Percentiles rank a stretch among this genome's conserved stretches.
Evolutionary conservation across 1,140 invertebrate genomes (phyloP).

Genomic region (Pygmarrhopalites habei): DNA sequence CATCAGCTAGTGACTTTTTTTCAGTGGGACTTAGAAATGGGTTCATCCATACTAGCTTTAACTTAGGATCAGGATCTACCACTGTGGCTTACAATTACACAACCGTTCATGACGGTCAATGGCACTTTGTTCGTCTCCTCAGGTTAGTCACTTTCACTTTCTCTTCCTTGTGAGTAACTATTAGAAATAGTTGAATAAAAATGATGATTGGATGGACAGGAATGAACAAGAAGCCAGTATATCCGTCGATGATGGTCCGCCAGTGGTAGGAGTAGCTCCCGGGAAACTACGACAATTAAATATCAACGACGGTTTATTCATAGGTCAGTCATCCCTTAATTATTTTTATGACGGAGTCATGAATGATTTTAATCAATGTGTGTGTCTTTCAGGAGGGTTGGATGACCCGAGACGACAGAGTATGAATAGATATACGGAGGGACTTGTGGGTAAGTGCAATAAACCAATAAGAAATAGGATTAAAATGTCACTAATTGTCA

Average conservation of each 20-base stretch:
- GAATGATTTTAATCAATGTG: too few species aligned
- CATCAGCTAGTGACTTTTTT: too few species aligned
- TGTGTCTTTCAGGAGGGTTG: slow-evolving; percentile 66
- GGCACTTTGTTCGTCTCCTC: slow-evolving; percentile 79
- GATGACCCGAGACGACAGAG: slow-evolving; percentile 60
- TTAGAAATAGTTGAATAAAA: too few species aligned
- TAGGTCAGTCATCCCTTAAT: too few species aligned
- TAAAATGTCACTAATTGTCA: too few species aligned
- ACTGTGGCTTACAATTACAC: slow-evolving; percentile 72
- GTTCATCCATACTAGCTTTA: slow-evolving; percentile 52
- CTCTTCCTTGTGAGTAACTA: too few species aligned
- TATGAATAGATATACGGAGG: slow-evolving; percentile 58
- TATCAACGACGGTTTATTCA: slow-evolving; percentile 72
- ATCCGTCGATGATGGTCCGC: slow-evolving; percentile 73
- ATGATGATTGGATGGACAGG: too few species aligned
- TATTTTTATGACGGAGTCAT: too few species aligned
- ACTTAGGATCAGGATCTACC: slow-evolving; percentile 43
- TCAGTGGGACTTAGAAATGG: slow-evolving; percentile 75
- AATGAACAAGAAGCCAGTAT: slow-evolving; percentile 76
- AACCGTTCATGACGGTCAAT: slow-evolving; percentile 81
- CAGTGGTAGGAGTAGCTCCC: slow-evolving; percentile 67
- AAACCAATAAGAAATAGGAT: too few species aligned
- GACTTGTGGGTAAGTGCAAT: slow-evolving; percentile 62
- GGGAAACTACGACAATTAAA: slow-evolving; percentile 76
- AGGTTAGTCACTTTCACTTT: slow-evolving; percentile 67